A percentile compares a stretch with the other conserved stretches of the same genome.
phyloP scores from a whole-genome alignment of 2,797 vertebrate species.

The Leptatherina wallacei region DNA sequence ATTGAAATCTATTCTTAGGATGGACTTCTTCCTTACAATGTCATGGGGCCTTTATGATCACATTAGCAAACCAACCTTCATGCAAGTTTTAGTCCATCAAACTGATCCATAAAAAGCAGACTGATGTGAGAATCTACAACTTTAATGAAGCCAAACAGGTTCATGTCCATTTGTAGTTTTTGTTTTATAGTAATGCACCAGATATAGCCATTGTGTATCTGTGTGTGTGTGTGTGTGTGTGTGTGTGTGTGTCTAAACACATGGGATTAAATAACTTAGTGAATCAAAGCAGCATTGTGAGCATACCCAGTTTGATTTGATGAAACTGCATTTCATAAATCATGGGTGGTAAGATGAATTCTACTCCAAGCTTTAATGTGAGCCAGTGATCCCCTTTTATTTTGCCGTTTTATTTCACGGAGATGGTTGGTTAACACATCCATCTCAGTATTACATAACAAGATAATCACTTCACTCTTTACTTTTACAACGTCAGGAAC shows the following conservation, averaged over 20 bases:
- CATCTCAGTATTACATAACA: constrained; percentile 40
- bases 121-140: neutral
- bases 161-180: neutral
- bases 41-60: no score
- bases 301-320: constrained; percentile 48
- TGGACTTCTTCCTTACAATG: no score
- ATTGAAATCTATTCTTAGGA: no score
- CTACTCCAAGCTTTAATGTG: constrained; percentile 41
- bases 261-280: constrained; percentile 13
- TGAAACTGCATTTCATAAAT: constrained; percentile 65
- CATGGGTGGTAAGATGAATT: constrained; percentile 48
- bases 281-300: constrained; percentile 57
- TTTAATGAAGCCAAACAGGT: constrained; percentile 8
- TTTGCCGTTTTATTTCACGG: constrained; percentile 42
- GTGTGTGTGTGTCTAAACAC: neutral
- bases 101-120: no score
- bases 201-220: constrained; percentile 2
- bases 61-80: no score
- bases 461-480: constrained; percentile 36
- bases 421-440: constrained; percentile 23
- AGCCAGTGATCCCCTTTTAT: constrained; percentile 51
- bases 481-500: constrained; percentile 36
- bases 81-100: no score
- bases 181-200: constrained; percentile 14
- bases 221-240: neutral